Percentiles rank a stretch among this genome's conserved stretches.
Conservation (phyloP, 2,797 vertebrate species). For the Phylloscopus collybita region DNA sequence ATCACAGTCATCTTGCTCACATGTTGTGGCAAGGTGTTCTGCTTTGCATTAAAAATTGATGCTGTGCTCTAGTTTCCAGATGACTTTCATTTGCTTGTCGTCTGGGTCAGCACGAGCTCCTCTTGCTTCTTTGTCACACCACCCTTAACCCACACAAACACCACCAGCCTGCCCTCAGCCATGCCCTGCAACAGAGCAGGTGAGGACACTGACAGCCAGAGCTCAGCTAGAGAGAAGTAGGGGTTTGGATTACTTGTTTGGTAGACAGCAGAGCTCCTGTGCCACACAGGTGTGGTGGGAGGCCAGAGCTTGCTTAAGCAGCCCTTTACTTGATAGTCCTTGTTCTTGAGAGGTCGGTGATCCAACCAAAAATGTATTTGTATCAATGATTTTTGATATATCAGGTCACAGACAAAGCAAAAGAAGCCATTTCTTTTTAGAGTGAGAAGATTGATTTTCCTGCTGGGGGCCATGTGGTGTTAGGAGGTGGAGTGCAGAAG, state of each 20-base stretch:
- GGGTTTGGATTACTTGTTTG: neutral
- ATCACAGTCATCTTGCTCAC: neutral
- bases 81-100: neutral
- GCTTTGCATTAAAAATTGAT: conserved; percentile 52
- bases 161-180: neutral
- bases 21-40: conserved; percentile 21
- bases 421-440: neutral
- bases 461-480: neutral
- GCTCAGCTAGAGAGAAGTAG: neutral
- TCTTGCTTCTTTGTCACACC: neutral
- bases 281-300: neutral
- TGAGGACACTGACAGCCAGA: neutral
- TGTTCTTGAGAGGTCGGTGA: neutral
- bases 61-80: conserved; percentile 15
- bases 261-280: neutral
- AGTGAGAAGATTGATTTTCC: neutral
- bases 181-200: accelerated
- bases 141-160: neutral
- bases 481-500: neutral
- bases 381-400: neutral
- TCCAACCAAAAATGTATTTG: neutral
- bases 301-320: neutral
- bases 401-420: neutral
- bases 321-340: neutral
- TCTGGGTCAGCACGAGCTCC: neutral